These are phyloP conservation scores for Pedicia rivosa DNA, from an alignment of 2,888 invertebrate genomes.

Conservation along the genomic window DNA sequence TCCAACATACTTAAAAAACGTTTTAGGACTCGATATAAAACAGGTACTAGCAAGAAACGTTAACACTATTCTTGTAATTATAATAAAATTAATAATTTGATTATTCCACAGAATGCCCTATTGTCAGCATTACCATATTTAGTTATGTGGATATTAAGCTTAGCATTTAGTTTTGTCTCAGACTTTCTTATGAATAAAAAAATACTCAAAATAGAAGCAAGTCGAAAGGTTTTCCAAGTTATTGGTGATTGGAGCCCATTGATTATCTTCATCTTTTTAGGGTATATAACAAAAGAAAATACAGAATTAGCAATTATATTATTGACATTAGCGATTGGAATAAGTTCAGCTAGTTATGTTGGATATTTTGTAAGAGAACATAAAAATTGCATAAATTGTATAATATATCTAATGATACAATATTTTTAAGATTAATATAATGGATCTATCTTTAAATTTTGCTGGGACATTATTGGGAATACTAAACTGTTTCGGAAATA, in stretches of 20 bases:
- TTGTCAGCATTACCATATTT: constrained; percentile 39
- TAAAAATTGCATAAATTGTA: constrained; percentile 4
- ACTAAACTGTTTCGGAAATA: constrained; percentile 45
- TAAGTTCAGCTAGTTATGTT: constrained; percentile 42
- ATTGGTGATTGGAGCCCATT: constrained; percentile 37
- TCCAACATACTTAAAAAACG: constrained; percentile 50
- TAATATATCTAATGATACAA: no score
- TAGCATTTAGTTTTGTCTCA: constrained; percentile 32
- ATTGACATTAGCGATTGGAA: constrained; percentile 40
- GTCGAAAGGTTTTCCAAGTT: constrained; percentile 27
- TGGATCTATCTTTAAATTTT: constrained; percentile 51
- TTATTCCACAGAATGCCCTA: constrained; percentile 41
- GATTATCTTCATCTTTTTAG: constrained; percentile 35
- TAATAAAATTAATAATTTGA: no score
- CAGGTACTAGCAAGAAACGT: no score
- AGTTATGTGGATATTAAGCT: constrained; percentile 35
- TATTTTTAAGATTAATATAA: constrained; percentile 40
- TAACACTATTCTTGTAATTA: no score
- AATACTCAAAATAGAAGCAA: constrained; percentile 25
- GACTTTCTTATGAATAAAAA: constrained; percentile 31
- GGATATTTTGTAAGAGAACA: constrained; percentile 36
- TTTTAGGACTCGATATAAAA: constrained; percentile 51
- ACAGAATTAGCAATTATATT: constrained; percentile 33
- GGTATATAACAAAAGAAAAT: constrained; percentile 31
- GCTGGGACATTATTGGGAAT: constrained; percentile 55